Evolutionary conservation across 2,888 invertebrate species (phyloP).

Genomic region (Creontiades dilutus): DNA sequence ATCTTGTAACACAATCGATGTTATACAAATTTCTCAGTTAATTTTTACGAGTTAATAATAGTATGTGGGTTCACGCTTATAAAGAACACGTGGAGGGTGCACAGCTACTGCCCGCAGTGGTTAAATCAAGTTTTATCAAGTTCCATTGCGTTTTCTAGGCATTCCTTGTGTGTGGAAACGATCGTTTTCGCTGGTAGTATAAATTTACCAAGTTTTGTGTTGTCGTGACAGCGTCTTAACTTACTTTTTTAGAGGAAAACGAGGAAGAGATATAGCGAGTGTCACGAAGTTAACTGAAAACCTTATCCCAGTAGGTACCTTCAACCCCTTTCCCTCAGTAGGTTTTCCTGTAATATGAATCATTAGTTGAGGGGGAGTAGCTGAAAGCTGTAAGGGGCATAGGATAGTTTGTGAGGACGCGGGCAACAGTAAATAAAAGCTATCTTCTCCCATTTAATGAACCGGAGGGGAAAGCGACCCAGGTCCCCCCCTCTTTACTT

Average conservation of each 20-base stretch:
- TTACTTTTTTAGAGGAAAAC: slow-evolving; percentile 31
- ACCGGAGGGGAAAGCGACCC: slow-evolving; percentile 35
- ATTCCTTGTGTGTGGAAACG: neutral
- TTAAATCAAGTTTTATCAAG: slow-evolving; percentile 20
- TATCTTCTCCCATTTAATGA: slow-evolving; percentile 67
- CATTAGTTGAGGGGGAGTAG: slow-evolving; percentile 42
- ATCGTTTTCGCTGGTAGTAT: slow-evolving; percentile 2
- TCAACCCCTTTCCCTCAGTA: neutral
- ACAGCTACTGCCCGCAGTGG: neutral
- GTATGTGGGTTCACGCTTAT: neutral
- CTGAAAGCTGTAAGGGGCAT: slow-evolving; percentile 4
- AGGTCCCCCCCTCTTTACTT: neutral
- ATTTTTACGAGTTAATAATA: too few species aligned
- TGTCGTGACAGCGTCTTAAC: slow-evolving; percentile 24
- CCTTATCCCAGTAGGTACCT: slow-evolving; percentile 11
- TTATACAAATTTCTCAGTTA: too few species aligned
- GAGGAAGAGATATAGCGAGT: slow-evolving; percentile 33
- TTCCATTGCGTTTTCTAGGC: neutral
- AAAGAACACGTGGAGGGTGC: neutral
- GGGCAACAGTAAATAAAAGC: slow-evolving; percentile 65
- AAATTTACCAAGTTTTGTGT: slow-evolving; percentile 47
- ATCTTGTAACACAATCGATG: too few species aligned
- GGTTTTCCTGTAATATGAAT: slow-evolving; percentile 53
- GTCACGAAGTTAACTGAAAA: slow-evolving; percentile 62
- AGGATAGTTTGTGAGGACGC: slow-evolving; percentile 17